phyloP scores from a whole-genome alignment of 2,113 vertebrate species.

The Copsychus sechellarum region DNA sequence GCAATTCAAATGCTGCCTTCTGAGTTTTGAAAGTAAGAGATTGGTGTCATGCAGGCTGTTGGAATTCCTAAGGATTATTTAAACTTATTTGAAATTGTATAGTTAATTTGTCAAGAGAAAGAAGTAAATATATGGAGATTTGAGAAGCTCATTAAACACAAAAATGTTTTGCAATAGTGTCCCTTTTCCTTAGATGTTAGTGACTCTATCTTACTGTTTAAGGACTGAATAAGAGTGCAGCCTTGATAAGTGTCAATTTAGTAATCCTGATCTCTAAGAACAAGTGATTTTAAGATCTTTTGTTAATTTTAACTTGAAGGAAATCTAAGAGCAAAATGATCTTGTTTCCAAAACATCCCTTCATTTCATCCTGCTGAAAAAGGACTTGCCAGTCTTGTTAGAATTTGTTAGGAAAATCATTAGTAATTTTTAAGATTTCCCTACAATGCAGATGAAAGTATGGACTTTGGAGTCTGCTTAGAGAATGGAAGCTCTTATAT shows the following conservation, averaged over 20 bases:
- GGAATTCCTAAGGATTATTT: not conserved
- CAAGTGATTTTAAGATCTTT: not conserved
- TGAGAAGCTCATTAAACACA: not conserved
- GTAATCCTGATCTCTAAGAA: not conserved
- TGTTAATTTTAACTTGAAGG: not conserved
- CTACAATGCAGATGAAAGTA: not conserved
- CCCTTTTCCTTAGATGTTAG: not conserved
- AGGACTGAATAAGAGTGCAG: not conserved
- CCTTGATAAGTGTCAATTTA: not conserved
- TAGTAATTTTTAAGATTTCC: not conserved
- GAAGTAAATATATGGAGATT: not conserved
- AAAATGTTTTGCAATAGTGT: not conserved
- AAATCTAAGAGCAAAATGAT: not conserved
- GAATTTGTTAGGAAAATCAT: not conserved
- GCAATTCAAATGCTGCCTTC: not conserved
- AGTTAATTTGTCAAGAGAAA: not conserved
- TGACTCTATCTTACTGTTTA: not conserved
- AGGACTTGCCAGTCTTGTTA: not conserved
- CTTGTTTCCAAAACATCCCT: not conserved
- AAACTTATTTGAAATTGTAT: not conserved
- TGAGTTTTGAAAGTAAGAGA: not conserved
- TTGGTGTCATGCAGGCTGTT: not conserved
- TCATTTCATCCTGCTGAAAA: not conserved
- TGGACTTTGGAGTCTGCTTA: not conserved
- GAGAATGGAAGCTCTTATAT: not conserved